Evolutionary conservation across 2,888 invertebrate genomes (phyloP).

Genomic region (Archips xylosteana): DNA sequence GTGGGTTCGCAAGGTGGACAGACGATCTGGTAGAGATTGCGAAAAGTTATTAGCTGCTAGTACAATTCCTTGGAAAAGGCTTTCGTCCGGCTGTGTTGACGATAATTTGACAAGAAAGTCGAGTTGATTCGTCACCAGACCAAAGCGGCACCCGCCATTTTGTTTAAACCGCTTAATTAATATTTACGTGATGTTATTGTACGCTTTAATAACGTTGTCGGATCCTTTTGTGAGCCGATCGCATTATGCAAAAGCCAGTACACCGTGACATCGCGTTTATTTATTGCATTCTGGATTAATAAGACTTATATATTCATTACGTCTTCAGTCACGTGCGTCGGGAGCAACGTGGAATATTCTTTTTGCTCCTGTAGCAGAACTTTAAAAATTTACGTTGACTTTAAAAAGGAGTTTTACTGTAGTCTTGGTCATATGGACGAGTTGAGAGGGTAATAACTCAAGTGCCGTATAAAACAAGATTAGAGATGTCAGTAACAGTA

Average conservation of each 20-base stretch:
- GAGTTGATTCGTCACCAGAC: background rate
- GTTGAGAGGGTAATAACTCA: background rate
- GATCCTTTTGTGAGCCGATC: slow-evolving; percentile 45
- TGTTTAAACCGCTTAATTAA: slow-evolving; percentile 55
- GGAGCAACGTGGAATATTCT: slow-evolving; percentile 14
- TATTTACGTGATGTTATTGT: slow-evolving; percentile 56
- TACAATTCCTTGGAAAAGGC: background rate
- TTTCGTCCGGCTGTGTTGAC: background rate
- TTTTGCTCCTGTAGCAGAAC: slow-evolving; percentile 12
- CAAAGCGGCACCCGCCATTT: slow-evolving; percentile 41
- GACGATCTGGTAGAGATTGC: too few species aligned
- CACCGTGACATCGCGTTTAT: slow-evolving; percentile 31
- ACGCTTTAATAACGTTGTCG: slow-evolving; percentile 50
- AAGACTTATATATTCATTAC: slow-evolving; percentile 37
- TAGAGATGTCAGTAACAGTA: background rate
- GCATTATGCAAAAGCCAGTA: slow-evolving; percentile 44
- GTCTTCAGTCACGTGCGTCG: slow-evolving; percentile 31
- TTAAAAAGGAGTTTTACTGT: background rate
- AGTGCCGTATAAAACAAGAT: background rate
- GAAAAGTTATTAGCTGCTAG: too few species aligned
- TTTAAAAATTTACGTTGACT: background rate
- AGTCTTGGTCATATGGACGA: background rate
- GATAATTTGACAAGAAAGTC: background rate
- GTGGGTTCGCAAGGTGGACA: too few species aligned
- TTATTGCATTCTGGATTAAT: slow-evolving; percentile 39